phyloP scores from a whole-genome alignment of 1,140 invertebrate species.

The Drosophila repletoides region DNA sequence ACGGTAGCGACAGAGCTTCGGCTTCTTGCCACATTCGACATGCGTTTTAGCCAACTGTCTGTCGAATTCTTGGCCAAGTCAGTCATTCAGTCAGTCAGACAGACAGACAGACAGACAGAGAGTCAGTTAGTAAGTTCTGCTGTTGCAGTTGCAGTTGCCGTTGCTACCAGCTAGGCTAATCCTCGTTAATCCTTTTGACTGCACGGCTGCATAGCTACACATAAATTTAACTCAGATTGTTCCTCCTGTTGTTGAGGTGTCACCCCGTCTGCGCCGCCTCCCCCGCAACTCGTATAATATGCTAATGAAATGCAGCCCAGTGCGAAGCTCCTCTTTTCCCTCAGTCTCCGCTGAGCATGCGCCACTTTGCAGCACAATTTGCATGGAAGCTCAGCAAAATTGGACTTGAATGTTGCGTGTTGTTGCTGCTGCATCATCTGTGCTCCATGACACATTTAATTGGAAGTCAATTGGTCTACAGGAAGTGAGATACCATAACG shows the following conservation, averaged over 20 bases:
- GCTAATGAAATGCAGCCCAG: conserved; percentile 67
- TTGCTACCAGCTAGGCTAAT: conserved; percentile 51
- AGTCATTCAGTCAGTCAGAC: conserved; percentile 18
- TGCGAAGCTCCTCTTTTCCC: conserved; percentile 10
- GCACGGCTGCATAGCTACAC: conserved; percentile 26
- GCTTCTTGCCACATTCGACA: conserved; percentile 30
- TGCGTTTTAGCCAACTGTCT: conserved; percentile 11
- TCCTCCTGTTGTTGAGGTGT: conserved; percentile 17
- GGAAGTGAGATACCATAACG: conserved; percentile 22
- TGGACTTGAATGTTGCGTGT: conserved; percentile 13
- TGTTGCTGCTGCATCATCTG: conserved; percentile 12
- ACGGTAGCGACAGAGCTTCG: conserved; percentile 33
- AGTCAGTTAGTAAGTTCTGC: conserved; percentile 3
- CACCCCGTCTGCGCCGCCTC: conserved; percentile 13
- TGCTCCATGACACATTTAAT: conserved; percentile 67
- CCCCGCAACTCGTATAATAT: conserved; percentile 46
- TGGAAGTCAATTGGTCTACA: conserved; percentile 66
- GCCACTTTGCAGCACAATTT: conserved; percentile 31
- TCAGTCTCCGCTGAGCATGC: conserved; percentile 37
- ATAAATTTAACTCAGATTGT: conserved; percentile 57
- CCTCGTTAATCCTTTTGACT: conserved; percentile 70
- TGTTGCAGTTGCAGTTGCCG: conserved; percentile 26
- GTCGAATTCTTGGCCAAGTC: conserved; percentile 1
- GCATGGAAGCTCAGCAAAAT: background rate
- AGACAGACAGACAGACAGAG: conserved; percentile 7